phyloP scores from a whole-genome alignment of 1,140 invertebrate genomes.

The Chrysomallon squamiferum region DNA sequence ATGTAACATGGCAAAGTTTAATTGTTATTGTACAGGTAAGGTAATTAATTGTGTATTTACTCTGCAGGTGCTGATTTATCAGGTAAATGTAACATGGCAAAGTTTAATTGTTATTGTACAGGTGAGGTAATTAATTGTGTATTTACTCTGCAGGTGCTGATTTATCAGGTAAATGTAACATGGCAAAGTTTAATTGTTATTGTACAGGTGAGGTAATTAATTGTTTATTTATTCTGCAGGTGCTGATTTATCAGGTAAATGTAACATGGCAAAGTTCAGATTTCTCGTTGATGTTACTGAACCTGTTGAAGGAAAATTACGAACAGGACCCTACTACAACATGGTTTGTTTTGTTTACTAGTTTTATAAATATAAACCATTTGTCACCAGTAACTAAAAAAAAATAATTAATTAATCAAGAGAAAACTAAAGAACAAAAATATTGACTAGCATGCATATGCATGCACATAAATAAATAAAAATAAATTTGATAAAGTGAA shows the following conservation, averaged over 20 bases:
- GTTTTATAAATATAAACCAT: background rate
- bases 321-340: conserved; percentile 31
- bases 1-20: conserved; percentile 25
- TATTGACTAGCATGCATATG: too few species aligned
- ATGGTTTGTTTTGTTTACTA: conserved; percentile 28
- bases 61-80: too few species aligned
- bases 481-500: too few species aligned
- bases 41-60: too few species aligned
- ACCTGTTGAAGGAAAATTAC: conserved; percentile 25
- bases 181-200: too few species aligned
- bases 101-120: too few species aligned
- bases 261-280: conserved; percentile 17
- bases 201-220: too few species aligned
- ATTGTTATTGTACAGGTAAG: too few species aligned
- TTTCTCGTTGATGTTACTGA: conserved; percentile 27
- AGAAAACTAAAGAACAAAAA: background rate
- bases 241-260: conserved; percentile 31
- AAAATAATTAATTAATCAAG: background rate
- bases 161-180: too few species aligned
- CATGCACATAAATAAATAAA: too few species aligned
- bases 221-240: conserved; percentile 13
- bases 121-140: too few species aligned
- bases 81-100: too few species aligned
- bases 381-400: background rate
- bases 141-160: conserved; percentile 25